These are phyloP conservation scores for Arremon aurantiirostris DNA, from an alignment of 2,797 vertebrate species.

Conservation along the genomic window DNA sequence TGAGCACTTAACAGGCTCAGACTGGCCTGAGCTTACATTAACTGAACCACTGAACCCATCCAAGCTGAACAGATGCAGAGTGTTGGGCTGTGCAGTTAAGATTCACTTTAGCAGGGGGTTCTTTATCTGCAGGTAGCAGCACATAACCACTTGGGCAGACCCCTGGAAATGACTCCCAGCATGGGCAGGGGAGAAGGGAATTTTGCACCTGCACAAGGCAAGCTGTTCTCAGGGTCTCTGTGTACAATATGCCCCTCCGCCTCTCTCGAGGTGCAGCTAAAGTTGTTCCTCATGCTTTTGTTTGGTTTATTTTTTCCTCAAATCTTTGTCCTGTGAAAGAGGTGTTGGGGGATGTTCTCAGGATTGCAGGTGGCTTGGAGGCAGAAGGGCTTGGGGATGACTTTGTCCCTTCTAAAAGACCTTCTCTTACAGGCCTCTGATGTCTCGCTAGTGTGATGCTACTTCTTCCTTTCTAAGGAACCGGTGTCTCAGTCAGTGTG, in stretches of 20 bases:
- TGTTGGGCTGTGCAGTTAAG: not conserved
- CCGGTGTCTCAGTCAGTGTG: not conserved
- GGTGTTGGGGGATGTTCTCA: not conserved
- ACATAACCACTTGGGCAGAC: not conserved
- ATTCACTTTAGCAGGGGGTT: not conserved
- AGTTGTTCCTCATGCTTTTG: not conserved
- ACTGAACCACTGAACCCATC: slow-evolving; percentile 15
- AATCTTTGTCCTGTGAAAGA: not conserved
- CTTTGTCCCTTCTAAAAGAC: not conserved
- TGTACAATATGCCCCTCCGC: not conserved
- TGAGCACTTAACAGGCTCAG: slow-evolving; percentile 50
- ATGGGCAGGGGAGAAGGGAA: not conserved
- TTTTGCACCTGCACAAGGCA: not conserved
- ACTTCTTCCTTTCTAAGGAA: not conserved
- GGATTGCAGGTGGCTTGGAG: not conserved
- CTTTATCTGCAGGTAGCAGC: not conserved
- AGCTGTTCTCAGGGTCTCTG: not conserved
- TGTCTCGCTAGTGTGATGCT: not conserved
- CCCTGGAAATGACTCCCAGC: not conserved
- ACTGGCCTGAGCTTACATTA: slow-evolving; percentile 25
- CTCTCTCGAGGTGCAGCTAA: not conserved
- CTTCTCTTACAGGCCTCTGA: not conserved
- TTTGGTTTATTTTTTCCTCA: not conserved
- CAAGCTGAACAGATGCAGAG: slow-evolving; percentile 36
- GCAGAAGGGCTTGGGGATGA: not conserved